These are phyloP conservation scores for Falco novaeseelandiae DNA, from an alignment of 2,797 vertebrate species.

Conservation along the genomic window DNA sequence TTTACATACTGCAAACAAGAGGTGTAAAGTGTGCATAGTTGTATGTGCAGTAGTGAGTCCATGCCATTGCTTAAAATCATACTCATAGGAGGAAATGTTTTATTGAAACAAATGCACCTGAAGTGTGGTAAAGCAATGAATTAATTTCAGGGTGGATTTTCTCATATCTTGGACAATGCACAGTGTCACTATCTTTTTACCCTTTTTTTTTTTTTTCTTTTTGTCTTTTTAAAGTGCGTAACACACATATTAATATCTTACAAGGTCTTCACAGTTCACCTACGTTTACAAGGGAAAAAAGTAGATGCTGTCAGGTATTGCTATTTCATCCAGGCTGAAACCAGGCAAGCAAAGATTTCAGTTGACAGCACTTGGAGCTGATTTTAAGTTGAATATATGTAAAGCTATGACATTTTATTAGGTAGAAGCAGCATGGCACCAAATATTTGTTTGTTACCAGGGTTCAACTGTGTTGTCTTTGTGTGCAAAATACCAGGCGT, in stretches of 20 bases:
- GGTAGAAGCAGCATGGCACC: not conserved
- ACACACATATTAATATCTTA: constrained; percentile 55
- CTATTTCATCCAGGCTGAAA: constrained; percentile 3
- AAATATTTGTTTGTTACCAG: not conserved
- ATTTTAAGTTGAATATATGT: not conserved
- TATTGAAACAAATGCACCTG: constrained; percentile 50
- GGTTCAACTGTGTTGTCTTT: not conserved
- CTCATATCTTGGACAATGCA: constrained; percentile 53
- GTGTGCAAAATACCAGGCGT: not conserved
- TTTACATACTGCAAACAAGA: not conserved
- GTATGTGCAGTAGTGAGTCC: not conserved
- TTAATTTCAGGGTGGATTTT: constrained; percentile 65
- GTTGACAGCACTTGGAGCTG: not conserved
- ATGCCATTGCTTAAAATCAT: not conserved
- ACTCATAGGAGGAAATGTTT: not conserved
- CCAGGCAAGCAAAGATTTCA: not conserved
- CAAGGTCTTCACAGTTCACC: constrained; percentile 61
- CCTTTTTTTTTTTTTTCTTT: not conserved
- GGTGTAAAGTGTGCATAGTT: not conserved
- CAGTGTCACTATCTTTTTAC: constrained; percentile 1
- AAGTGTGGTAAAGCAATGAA: constrained; percentile 43
- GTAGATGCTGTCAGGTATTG: not conserved
- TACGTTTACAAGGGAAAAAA: constrained; percentile 12
- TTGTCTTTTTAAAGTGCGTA: not conserved
- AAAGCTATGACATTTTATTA: not conserved